Evolutionary conservation across 2,797 vertebrate species (phyloP).

Genomic region (Characodon lateralis): DNA sequence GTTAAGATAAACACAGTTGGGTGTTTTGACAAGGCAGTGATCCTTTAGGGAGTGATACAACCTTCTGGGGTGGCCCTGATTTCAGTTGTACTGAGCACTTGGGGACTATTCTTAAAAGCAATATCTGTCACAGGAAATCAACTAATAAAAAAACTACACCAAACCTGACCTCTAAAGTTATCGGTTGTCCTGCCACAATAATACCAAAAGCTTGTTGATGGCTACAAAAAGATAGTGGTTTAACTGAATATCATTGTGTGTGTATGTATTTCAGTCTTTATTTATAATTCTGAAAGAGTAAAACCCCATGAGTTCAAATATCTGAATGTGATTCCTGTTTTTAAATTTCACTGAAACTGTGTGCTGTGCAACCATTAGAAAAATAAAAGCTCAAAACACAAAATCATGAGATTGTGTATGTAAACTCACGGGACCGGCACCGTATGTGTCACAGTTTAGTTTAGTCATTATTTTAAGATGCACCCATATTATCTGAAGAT

Average conservation of each 20-base stretch:
- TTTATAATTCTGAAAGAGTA: neutral
- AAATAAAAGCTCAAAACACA: neutral
- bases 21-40: neutral
- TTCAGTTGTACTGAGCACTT: neutral
- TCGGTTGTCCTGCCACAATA: neutral
- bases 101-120: neutral
- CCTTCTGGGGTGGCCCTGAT: neutral
- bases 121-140: neutral
- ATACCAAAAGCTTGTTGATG: neutral
- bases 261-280: neutral
- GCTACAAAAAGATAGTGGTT: neutral
- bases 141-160: neutral
- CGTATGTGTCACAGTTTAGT: neutral
- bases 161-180: neutral
- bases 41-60: no score
- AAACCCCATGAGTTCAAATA: neutral
- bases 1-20: neutral
- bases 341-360: neutral
- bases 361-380: neutral
- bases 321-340: neutral
- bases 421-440: no score
- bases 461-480: neutral
- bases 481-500: neutral
- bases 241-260: neutral
- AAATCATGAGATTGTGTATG: neutral